Conservation (phyloP, 2,113 vertebrate genomes). For the Cebus imitator region DNA sequence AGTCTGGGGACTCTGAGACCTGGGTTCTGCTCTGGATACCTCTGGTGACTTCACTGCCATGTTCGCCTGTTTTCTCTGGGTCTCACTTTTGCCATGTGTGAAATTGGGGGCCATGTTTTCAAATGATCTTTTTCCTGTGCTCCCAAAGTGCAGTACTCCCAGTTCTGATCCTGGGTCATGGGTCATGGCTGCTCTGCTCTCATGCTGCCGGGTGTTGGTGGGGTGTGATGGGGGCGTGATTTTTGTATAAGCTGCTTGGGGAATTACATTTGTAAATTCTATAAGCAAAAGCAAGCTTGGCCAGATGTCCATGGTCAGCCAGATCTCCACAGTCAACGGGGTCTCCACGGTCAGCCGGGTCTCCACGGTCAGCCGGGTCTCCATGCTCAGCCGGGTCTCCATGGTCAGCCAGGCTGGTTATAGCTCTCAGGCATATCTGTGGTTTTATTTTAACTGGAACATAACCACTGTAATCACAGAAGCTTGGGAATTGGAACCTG, state of each 20-base stretch:
- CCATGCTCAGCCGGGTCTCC: neutral
- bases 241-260: neutral
- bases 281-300: neutral
- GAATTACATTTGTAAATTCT: neutral
- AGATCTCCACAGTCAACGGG: no score
- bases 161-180: neutral
- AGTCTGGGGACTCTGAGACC: neutral
- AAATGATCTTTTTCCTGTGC: neutral
- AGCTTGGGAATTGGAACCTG: neutral
- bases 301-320: no score
- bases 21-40: neutral
- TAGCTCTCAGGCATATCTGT: neutral
- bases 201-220: no score
- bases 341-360: neutral
- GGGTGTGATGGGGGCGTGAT: neutral
- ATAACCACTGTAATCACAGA: neutral
- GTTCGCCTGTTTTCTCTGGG: neutral
- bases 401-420: neutral
- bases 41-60: neutral
- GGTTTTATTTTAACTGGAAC: conserved; percentile 34
- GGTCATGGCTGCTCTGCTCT: neutral
- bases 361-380: no score
- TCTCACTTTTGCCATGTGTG: fast-evolving
- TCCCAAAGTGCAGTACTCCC: no score
- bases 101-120: neutral